These are phyloP conservation scores for Schrankia costaestrigalis DNA, from an alignment of 2,888 invertebrate genomes.

Conservation along the genomic window DNA sequence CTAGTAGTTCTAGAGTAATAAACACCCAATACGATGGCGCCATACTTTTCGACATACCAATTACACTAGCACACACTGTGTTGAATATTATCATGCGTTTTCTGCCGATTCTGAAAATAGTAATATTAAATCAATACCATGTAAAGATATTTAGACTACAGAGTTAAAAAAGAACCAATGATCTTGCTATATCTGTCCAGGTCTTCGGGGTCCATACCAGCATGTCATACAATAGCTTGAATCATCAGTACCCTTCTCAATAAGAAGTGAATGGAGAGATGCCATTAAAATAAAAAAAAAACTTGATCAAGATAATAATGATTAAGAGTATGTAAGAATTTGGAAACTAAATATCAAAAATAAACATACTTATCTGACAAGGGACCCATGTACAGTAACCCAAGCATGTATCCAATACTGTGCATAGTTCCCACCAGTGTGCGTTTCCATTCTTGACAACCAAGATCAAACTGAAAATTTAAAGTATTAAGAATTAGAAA, in stretches of 20 bases:
- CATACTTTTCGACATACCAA: constrained; percentile 18
- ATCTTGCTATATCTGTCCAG: too few relatives aligned
- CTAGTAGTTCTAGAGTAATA: constrained; percentile 27
- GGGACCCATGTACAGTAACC: too few relatives aligned
- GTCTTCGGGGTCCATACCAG: too few relatives aligned
- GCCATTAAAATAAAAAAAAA: too few relatives aligned
- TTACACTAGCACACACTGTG: constrained; percentile 6
- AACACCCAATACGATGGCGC: constrained; percentile 22
- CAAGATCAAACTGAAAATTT: constrained; percentile 24
- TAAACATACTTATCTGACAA: constrained; percentile 23
- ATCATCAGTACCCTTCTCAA: too few relatives aligned
- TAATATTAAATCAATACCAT: too few relatives aligned
- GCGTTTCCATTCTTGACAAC: constrained; percentile 54
- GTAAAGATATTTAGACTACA: too few relatives aligned
- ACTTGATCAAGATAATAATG: not conserved
- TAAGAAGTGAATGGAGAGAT: too few relatives aligned
- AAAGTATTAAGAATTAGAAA: not conserved
- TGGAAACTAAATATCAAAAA: not conserved
- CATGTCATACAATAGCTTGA: too few relatives aligned
- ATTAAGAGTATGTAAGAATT: not conserved
- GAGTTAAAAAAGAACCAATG: too few relatives aligned
- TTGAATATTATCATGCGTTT: constrained; percentile 14
- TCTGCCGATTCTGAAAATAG: constrained; percentile 18
- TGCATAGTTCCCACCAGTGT: constrained; percentile 70
- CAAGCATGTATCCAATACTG: constrained; percentile 76